These are phyloP conservation scores for Torymus auratus DNA, from an alignment of 2,888 invertebrate species.

Conservation along the genomic window DNA sequence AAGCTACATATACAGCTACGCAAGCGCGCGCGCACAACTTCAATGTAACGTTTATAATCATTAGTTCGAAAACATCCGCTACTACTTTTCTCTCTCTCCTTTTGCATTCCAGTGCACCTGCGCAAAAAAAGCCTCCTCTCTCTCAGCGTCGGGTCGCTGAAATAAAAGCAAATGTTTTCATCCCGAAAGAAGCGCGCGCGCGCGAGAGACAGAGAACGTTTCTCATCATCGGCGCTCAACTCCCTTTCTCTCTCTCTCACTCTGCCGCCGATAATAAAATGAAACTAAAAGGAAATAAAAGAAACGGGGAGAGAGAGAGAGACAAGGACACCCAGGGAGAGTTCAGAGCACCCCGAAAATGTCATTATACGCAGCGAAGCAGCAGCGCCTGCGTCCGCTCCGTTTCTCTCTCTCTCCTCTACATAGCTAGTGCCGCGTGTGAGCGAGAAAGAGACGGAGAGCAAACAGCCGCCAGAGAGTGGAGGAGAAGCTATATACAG, in stretches of 20 bases:
- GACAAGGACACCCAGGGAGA: conserved; percentile 52
- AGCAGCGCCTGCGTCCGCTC: conserved; percentile 3
- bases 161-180: too few species aligned
- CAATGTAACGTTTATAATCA: background rate
- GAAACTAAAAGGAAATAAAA: conserved; percentile 26
- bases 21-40: background rate
- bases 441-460: conserved; percentile 11
- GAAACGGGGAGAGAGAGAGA: conserved; percentile 15
- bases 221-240: too few species aligned
- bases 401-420: background rate
- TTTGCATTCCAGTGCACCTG: background rate
- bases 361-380: conserved; percentile 59
- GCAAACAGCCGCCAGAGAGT: background rate
- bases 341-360: conserved; percentile 61
- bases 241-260: too few species aligned
- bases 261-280: conserved; percentile 21
- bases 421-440: background rate
- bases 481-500: background rate
- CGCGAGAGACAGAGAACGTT: too few species aligned
- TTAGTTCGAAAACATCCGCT: background rate
- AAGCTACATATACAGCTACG: too few species aligned
- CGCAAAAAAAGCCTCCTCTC: background rate
- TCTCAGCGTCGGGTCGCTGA: too few species aligned
- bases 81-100: too few species aligned
- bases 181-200: too few species aligned